Evolutionary conservation across 2,797 vertebrate species (phyloP).

Genomic region (Pseudochirops cupreus): DNA sequence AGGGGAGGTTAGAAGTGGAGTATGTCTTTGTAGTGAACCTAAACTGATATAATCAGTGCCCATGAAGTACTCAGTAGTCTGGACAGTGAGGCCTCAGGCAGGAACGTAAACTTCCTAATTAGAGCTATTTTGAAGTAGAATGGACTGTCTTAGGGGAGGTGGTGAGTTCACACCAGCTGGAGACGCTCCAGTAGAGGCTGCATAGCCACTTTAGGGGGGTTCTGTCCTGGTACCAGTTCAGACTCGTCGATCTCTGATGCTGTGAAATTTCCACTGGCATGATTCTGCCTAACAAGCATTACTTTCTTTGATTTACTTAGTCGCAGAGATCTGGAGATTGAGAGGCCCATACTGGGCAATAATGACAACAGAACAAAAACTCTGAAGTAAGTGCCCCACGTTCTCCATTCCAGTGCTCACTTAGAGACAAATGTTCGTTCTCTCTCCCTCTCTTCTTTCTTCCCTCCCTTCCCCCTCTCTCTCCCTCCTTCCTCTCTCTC

Average conservation of each 20-base stretch:
- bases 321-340: constrained; percentile 93
- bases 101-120: not conserved
- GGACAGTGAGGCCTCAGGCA: not conserved
- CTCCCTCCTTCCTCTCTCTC: not conserved
- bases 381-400: constrained; percentile 89
- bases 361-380: constrained; percentile 90
- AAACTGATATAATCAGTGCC: no score
- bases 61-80: not conserved
- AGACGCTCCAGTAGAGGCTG: not conserved
- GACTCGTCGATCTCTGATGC: not conserved
- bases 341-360: constrained; percentile 91
- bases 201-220: not conserved
- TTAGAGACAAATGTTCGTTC: not conserved
- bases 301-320: constrained; percentile 83
- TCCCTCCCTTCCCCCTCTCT: no score
- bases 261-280: not conserved
- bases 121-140: not conserved
- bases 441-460: not conserved
- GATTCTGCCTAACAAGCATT: constrained; percentile 58
- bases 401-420: constrained; percentile 14
- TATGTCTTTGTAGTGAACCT: not conserved
- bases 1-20: not conserved
- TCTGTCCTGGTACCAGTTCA: not conserved
- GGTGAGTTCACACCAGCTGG: not conserved
- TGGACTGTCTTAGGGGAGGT: not conserved